Percentiles rank a stretch among this genome's conserved stretches.
phyloP scores from a whole-genome alignment of 1,140 invertebrate genomes.

The Drosophila persimilis region DNA sequence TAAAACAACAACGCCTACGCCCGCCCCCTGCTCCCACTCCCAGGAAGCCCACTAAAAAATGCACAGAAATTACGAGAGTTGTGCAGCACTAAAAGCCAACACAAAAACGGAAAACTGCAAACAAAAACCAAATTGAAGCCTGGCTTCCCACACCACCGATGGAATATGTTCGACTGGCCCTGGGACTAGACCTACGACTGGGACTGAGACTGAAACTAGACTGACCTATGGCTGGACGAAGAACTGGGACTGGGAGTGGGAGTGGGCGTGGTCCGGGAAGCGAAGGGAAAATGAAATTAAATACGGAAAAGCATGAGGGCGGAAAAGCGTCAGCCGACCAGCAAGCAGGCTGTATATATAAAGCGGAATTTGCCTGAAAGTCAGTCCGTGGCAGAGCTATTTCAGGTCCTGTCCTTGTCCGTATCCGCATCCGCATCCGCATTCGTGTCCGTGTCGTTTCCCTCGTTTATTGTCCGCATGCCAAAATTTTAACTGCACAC shows the following conservation, averaged over 20 bases:
- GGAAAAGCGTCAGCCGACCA: slow-evolving; percentile 41
- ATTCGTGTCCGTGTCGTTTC: slow-evolving; percentile 12
- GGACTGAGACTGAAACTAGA: slow-evolving; percentile 9
- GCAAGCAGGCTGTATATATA: slow-evolving; percentile 1
- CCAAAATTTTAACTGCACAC: slow-evolving; percentile 72
- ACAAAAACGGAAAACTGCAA: slow-evolving; percentile 36
- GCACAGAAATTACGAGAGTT: slow-evolving; percentile 50
- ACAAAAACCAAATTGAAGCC: slow-evolving; percentile 44
- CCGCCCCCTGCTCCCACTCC: background rate
- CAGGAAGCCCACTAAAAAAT: slow-evolving; percentile 48
- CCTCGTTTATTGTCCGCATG: slow-evolving; percentile 67
- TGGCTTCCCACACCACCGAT: slow-evolving; percentile 36
- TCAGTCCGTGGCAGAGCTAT: slow-evolving; percentile 36
- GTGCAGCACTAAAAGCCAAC: slow-evolving; percentile 16
- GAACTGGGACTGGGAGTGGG: slow-evolving; percentile 14
- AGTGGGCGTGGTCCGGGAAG: slow-evolving; percentile 16
- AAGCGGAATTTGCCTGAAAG: slow-evolving; percentile 26
- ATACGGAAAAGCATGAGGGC: slow-evolving; percentile 59
- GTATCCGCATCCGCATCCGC: slow-evolving; percentile 15
- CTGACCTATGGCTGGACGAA: slow-evolving; percentile 5
- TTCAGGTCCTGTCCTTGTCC: slow-evolving; percentile 23
- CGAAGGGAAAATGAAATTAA: slow-evolving; percentile 61
- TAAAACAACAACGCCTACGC: slow-evolving; percentile 57
- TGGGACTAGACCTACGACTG: slow-evolving; percentile 16
- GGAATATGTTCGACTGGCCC: slow-evolving; percentile 17